Percentiles rank a stretch among this genome's conserved stretches.
phyloP scores from a whole-genome alignment of 2,888 invertebrate genomes.

The Ischnura elegans region DNA sequence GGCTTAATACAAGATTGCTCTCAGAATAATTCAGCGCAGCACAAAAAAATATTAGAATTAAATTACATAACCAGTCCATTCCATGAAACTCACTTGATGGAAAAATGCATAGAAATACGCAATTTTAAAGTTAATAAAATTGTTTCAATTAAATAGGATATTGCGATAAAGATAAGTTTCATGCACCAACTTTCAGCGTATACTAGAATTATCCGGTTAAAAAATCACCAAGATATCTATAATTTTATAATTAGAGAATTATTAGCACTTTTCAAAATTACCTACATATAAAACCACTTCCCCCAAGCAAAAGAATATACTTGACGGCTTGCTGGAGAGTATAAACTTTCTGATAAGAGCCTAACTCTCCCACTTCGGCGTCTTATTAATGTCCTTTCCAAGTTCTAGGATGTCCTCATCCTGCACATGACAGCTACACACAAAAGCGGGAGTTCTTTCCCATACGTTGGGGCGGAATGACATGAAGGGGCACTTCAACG shows the following conservation, averaged over 20 bases:
- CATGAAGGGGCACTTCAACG: slow-evolving; percentile 56
- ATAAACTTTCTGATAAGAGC: neutral
- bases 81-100: neutral
- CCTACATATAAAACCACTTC: neutral
- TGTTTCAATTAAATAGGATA: neutral
- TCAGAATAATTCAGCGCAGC: neutral
- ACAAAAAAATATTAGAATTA: neutral
- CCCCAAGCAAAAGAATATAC: neutral
- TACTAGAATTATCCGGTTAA: neutral
- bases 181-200: neutral
- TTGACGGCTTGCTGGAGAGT: neutral
- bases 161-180: neutral
- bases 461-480: slow-evolving; percentile 34
- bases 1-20: neutral
- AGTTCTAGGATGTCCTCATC: slow-evolving; percentile 21
- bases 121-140: neutral
- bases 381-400: slow-evolving; percentile 58
- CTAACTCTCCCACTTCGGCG: neutral
- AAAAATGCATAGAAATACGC: neutral
- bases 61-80: neutral
- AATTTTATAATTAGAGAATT: neutral
- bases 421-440: slow-evolving; percentile 59
- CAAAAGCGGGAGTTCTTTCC: slow-evolving; percentile 5
- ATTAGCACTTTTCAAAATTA: no score
- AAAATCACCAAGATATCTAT: neutral